Evolutionary conservation across 2,113 vertebrate species (phyloP).

Genomic region (Paramormyrops kingsleyae): DNA sequence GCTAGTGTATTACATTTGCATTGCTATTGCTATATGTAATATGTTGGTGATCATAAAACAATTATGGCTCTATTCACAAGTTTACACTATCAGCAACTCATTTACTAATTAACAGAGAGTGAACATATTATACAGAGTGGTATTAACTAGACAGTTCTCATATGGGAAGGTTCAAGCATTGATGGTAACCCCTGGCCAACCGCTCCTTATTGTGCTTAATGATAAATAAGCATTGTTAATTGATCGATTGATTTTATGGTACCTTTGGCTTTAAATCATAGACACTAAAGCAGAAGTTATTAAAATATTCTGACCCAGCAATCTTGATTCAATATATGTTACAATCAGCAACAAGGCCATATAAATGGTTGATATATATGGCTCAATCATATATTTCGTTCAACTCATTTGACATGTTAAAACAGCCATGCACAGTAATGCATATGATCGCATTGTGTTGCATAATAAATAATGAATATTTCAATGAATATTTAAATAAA

Average conservation of each 20-base stretch:
- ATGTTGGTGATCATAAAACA: not conserved
- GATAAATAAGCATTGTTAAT: not conserved
- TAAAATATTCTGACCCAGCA: not conserved
- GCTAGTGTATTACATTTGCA: not conserved
- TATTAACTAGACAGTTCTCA: not conserved
- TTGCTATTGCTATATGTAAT: not conserved
- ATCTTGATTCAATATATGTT: not conserved
- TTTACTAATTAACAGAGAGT: not conserved
- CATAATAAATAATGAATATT: slow-evolving; percentile 71
- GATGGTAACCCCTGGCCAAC: not conserved
- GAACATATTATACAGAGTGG: not conserved
- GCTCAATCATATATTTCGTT: not conserved
- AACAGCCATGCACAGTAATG: slow-evolving; percentile 48
- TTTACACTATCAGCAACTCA: not conserved
- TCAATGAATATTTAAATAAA: slow-evolving; percentile 76
- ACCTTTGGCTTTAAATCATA: not conserved
- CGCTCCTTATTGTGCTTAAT: not conserved
- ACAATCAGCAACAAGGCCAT: not conserved
- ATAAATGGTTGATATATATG: not conserved
- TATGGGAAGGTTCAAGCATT: not conserved
- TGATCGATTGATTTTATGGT: not conserved
- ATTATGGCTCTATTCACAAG: not conserved
- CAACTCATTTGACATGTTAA: slow-evolving; percentile 30
- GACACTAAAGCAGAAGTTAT: not conserved
- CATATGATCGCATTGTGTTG: slow-evolving; percentile 50